Base-by-base conservation (phyloP, 1,140 invertebrate species). In the Drosophila trapezifrons region DNA sequence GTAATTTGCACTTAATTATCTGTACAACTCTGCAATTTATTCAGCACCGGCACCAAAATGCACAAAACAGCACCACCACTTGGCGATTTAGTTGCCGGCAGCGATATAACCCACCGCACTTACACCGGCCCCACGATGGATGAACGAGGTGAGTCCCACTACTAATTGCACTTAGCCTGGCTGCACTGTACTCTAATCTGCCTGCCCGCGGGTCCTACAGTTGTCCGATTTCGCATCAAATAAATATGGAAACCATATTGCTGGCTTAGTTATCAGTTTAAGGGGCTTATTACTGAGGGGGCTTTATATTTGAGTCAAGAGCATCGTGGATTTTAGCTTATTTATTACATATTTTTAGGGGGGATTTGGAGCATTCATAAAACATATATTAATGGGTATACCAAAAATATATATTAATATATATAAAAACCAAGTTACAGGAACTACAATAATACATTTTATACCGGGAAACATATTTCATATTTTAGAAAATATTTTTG, bases 41-140 rank as follows among this genome's bases (percentile, higher is more conserved):
- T 62, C 75, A 90, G 82, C 86, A 83, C 78, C 74, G 83, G 90
- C 90, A 91, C 90, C 69, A 91, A 85, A 71, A 59, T 65, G 78
- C 90, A 91, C 90, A 87, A 91, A 85, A 70, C 57, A 59, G 70
- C 80, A 84, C 80, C 80, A 84, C 80, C 74, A 74, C 77, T 78
- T 17, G 84, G 75, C 71, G 90, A 91, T 75, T 73, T 87, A 74
- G 67, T 87, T 63, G 81, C 90, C 80, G 90, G 86, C 80, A 90
- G 90, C 70, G 80, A 90, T 62, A 91, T 91, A 47, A 80, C 82
- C 85, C 90, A 91, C 90, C 90, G 86, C 82, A 91, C 83, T 56
- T 84, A 91, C 47, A 70, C 86, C 6, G 82, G 73, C n/a, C 64
- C 67, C 54, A 75, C 64, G n/a, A 77, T 87, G 80, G 90, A 91